Base-by-base conservation (phyloP, 2,113 vertebrate species). In the Scomber japonicus region DNA sequence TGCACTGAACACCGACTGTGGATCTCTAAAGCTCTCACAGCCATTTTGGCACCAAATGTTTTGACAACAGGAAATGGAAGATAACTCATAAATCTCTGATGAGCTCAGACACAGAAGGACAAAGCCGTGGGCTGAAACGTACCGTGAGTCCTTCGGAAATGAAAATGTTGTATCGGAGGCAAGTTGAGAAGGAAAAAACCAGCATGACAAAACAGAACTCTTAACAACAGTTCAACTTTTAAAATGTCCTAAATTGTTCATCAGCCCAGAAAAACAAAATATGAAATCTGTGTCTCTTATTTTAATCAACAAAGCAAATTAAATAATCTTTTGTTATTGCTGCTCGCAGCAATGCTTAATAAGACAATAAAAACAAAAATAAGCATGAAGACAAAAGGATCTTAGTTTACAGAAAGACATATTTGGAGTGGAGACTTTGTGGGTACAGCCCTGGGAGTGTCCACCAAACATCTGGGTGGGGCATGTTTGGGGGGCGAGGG, bases 261-360 rank as follows among this genome's bases (percentile, higher is more conserved):
- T 75, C 62, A 74, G 44, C 50, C 61, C 78, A 67, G 53, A 21
- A 89, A 87, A 78, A 85, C 15, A 64, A 70, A 79, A 83, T 56
- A 75, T 61, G 16, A 74, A 91, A 93, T 90, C 80, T 88, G 92
- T 87, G 91, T 94, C 90, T 93, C 92, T 95, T 94, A 67, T 56
- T 93, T 93, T 79, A 90, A 89, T 74, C 45, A 60, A 90, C 68
- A 91, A 88, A 93, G 89, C 84, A 89, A 94, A 94, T 97, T 97
- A 97, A 97, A 97, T 97, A 97, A 96, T 94, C 86, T 93, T 95
- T 93, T 83, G 85, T 90, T 86, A 93, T 91, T 96, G 97, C 98
- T 96, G 98, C 98, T 98, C 87, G 97, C 98, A 98, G 98, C 97
- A 96, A 96, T 91, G 88, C 87, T 94, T 84, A 67, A 80, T 71